A percentile compares a stretch with the other conserved stretches of the same genome.
phyloP scores from a whole-genome alignment of 2,888 invertebrate genomes.

The Sabatieria punctata region DNA sequence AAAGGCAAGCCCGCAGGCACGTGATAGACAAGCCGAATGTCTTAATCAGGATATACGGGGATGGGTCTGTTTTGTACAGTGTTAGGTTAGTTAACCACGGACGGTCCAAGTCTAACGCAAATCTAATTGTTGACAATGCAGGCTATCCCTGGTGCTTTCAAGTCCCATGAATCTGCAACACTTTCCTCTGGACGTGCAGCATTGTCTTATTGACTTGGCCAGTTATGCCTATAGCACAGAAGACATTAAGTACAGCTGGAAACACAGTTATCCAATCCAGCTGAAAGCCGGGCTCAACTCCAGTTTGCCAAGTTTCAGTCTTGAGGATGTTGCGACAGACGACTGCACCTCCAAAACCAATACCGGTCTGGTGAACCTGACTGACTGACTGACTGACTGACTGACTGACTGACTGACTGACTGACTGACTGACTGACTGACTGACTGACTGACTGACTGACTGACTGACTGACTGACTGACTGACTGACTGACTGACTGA shows the following conservation, averaged over 20 bases:
- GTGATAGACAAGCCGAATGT: constrained; percentile 45
- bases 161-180: no score
- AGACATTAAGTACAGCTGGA: constrained; percentile 83
- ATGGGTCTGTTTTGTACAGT: constrained; percentile 84
- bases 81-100: constrained; percentile 60
- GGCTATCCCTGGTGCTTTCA: constrained; percentile 76
- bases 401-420: no score
- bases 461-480: no score
- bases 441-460: no score
- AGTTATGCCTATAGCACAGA: constrained; percentile 98
- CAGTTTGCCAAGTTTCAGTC: no score
- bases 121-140: constrained; percentile 29
- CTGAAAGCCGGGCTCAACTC: constrained; percentile 43
- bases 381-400: no score
- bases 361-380: no score
- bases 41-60: constrained; percentile 84
- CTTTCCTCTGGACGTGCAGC: no score
- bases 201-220: constrained; percentile 82
- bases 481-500: no score
- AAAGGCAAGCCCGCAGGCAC: constrained; percentile 71
- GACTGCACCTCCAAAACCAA: no score
- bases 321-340: constrained; percentile 76
- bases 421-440: no score
- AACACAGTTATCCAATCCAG: constrained; percentile 71
- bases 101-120: no score